Base-by-base conservation (phyloP, 1,140 invertebrate species). In the Homarus americanus region DNA sequence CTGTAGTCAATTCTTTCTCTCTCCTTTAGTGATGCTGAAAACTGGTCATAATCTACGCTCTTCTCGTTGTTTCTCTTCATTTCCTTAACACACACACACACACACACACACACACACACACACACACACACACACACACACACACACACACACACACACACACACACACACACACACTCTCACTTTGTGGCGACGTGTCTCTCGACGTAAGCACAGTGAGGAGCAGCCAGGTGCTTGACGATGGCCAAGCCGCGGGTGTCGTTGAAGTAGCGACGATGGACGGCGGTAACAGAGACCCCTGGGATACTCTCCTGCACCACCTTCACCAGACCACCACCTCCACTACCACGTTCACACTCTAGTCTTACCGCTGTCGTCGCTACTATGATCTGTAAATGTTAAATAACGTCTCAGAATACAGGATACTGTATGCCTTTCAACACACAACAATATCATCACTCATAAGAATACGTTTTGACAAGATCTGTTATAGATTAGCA, bases 231-330 rank as follows among this genome's bases (percentile, higher is more conserved):
- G 17, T 96, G 95, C 93, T 96, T 96, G 83, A 98, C 95, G 90
- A 96, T 95, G 91, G 97, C 96, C 38, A 97, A 93, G 4, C 97
- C 98, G 84, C 95, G 94, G 0, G 94, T 95, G 93, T 98, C 97
- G 94, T 96, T 98, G 94, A 98, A 99, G 93, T 96, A 96, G 83
- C 96, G 95, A 78, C 97, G 95, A 91, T 96, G 96, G 66, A 98
- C 95, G 2, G 96, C 95, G 0, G 96, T 96, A 38, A 98, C 94
- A 73, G 95, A 95, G 1, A 96, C 93, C 24, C 95, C 93, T 0
- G 96, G 95, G 93, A 97, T 97, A 41, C 96, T 95, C 24, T 96
- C 95, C 93, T 94, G 95, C 49, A 98, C 96, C 10, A 87, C 86
- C 58, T 53, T 41, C 49, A 91, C 40, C 44, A 91, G 44, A 2